Evolutionary conservation across 2,888 invertebrate genomes (phyloP).

Genomic region (Stegana nigrithorax): DNA sequence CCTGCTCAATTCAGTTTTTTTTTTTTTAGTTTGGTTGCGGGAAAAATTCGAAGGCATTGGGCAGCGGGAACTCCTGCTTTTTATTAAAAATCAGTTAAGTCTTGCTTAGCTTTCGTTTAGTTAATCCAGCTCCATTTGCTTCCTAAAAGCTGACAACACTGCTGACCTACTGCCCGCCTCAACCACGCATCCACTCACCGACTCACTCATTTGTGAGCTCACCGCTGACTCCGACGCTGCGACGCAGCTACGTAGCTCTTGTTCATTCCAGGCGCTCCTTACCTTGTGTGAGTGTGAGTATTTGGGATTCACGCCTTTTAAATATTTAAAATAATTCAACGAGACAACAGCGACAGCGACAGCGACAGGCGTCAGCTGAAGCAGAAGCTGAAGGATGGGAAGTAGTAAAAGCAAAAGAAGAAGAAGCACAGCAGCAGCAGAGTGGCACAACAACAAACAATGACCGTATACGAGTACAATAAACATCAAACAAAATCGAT

Average conservation of each 20-base stretch:
- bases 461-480: too few species aligned
- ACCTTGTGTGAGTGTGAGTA: conserved; percentile 8
- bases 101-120: too few species aligned
- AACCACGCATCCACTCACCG: neutral
- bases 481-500: conserved; percentile 61
- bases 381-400: conserved; percentile 37
- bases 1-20: too few species aligned
- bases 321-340: conserved; percentile 50
- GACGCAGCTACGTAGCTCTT: neutral
- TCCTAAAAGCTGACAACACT: too few species aligned
- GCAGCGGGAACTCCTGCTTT: too few species aligned
- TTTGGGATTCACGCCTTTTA: conserved; percentile 45
- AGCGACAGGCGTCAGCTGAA: conserved; percentile 24
- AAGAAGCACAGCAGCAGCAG: neutral
- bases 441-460: conserved; percentile 34
- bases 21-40: too few species aligned
- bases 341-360: conserved; percentile 23
- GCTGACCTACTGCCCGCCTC: neutral
- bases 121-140: too few species aligned
- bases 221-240: too few species aligned
- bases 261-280: neutral
- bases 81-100: too few species aligned
- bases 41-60: too few species aligned
- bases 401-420: neutral
- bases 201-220: neutral